These are phyloP conservation scores for Manis pentadactyla DNA, from an alignment of 2,797 vertebrate genomes.

Conservation along the genomic window DNA sequence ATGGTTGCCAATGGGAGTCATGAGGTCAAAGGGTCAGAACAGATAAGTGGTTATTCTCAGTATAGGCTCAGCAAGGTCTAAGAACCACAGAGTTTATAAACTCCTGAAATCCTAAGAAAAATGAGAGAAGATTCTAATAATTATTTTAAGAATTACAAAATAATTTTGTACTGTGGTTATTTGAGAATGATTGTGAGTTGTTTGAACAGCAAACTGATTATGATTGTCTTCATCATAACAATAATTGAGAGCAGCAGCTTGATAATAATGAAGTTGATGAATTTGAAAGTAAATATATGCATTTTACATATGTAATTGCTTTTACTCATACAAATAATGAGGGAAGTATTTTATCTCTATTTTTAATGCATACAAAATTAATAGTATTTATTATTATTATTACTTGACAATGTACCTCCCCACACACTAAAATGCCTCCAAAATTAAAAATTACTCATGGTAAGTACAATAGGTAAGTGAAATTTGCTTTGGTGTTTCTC, in stretches of 20 bases:
- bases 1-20: neutral
- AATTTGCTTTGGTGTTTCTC: neutral
- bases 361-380: neutral
- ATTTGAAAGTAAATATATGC: constrained; percentile 36
- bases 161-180: neutral
- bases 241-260: neutral
- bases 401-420: neutral
- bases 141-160: neutral
- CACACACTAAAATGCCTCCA: neutral
- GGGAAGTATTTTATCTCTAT: neutral
- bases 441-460: neutral
- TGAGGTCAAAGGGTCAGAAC: neutral
- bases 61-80: neutral
- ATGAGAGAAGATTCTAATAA: neutral
- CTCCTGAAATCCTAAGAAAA: neutral
- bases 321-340: neutral
- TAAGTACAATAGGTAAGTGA: neutral
- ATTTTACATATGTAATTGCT: neutral
- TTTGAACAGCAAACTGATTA: constrained; percentile 30
- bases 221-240: neutral
- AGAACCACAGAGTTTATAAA: neutral
- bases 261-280: neutral
- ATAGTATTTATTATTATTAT: neutral
- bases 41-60: neutral
- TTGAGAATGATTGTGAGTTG: neutral